Conservation (phyloP, 37 sponge, comb jelly and placozoan species). For the Oopsacas minuta region DNA sequence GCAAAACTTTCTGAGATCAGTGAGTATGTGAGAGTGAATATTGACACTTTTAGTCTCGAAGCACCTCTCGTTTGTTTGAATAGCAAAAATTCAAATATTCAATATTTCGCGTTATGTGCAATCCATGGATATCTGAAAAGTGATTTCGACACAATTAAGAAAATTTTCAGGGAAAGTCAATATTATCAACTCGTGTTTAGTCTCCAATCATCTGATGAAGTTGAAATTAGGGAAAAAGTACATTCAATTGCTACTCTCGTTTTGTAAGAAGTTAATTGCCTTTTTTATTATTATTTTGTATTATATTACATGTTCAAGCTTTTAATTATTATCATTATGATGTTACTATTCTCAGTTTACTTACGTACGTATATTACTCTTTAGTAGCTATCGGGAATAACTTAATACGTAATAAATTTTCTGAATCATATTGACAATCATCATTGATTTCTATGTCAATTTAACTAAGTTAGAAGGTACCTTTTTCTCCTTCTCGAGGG, state of each 20-base stretch:
- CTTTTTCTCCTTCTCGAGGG: too few relatives aligned
- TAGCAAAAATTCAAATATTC: background rate
- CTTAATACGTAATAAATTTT: too few relatives aligned
- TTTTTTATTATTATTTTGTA: too few relatives aligned
- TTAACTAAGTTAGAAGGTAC: too few relatives aligned
- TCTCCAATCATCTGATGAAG: background rate
- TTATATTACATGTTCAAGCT: too few relatives aligned
- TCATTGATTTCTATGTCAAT: too few relatives aligned
- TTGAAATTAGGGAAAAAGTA: background rate
- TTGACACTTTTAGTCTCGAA: background rate
- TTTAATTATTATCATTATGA: too few relatives aligned
- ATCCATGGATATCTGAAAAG: background rate
- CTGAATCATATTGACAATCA: too few relatives aligned
- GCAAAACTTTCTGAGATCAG: background rate
- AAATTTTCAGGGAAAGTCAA: background rate
- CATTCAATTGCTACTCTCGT: background rate
- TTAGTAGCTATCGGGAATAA: too few relatives aligned
- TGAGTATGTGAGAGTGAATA: background rate
- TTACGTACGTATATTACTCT: too few relatives aligned
- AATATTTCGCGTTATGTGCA: background rate
- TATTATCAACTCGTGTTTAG: background rate
- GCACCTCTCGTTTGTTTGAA: slow-evolving; percentile 11
- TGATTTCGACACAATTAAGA: background rate
- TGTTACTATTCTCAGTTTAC: too few relatives aligned
- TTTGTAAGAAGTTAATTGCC: too few relatives aligned